These are phyloP conservation scores for Lycodopsis pacificus DNA, from an alignment of 2,797 vertebrate species.

Conservation along the genomic window DNA sequence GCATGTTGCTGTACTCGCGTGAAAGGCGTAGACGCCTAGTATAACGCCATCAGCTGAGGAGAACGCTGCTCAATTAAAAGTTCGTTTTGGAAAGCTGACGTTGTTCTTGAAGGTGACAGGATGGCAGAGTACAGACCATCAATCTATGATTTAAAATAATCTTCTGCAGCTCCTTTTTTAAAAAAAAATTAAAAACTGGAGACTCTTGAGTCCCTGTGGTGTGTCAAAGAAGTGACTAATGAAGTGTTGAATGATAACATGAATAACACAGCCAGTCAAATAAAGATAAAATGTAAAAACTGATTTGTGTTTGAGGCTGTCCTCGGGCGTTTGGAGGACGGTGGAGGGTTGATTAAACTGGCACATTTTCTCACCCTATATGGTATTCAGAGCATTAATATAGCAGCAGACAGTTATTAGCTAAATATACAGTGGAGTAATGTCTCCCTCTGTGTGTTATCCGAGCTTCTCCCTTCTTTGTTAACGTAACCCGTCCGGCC, in stretches of 20 bases:
- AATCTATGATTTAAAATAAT: slow-evolving; percentile 14
- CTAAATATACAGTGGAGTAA: too few species aligned
- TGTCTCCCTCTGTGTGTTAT: too few species aligned
- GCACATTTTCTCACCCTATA: background rate
- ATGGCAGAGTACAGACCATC: background rate
- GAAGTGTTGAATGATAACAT: background rate
- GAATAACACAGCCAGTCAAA: background rate
- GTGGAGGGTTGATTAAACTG: background rate
- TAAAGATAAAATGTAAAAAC: background rate
- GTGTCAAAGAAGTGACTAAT: background rate
- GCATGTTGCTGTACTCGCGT: background rate
- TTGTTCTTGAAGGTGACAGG: slow-evolving; percentile 7
- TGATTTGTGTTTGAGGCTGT: background rate
- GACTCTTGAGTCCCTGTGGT: background rate
- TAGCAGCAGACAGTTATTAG: background rate
- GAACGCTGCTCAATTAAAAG: background rate
- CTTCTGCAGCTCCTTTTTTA: background rate
- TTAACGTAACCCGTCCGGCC: too few species aligned
- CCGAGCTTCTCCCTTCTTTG: too few species aligned
- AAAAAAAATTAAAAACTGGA: too few species aligned
- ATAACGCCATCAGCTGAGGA: background rate
- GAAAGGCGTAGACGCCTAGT: background rate
- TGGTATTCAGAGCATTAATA: background rate
- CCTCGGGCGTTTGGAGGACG: background rate
- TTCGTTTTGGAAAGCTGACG: slow-evolving; percentile 1